These are phyloP conservation scores for Ctenicera cuprea DNA, from an alignment of 2,888 invertebrate genomes.

Conservation along the genomic window DNA sequence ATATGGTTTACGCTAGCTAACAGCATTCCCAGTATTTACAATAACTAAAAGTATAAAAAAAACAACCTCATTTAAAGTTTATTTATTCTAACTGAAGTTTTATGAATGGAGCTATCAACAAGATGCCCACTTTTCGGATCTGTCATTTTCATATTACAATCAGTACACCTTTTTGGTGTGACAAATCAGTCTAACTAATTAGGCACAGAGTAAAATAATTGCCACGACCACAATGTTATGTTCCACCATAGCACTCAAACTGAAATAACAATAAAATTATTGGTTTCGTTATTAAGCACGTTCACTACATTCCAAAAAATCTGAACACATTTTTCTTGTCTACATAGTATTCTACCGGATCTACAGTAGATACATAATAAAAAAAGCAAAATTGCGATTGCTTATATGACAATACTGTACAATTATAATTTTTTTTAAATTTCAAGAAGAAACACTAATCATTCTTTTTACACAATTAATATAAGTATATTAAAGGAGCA, in stretches of 20 bases:
- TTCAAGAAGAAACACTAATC: background rate
- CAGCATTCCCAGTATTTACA: no score
- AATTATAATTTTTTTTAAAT: constrained; percentile 4
- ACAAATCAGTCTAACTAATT: constrained; percentile 66
- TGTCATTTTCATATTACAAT: constrained; percentile 59
- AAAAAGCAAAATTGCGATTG: background rate
- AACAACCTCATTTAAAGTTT: constrained; percentile 49
- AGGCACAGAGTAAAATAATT: constrained; percentile 70
- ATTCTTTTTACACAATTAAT: background rate
- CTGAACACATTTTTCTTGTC: constrained; percentile 10
- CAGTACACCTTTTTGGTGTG: constrained; percentile 55
- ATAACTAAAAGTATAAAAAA: constrained; percentile 18
- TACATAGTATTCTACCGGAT: background rate
- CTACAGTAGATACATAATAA: background rate
- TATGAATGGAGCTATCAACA: constrained; percentile 71
- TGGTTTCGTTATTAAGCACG: no score
- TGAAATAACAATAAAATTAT: background rate
- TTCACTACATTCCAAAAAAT: no score
- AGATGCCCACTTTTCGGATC: constrained; percentile 71
- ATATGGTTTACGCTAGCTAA: no score
- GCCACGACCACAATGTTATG: constrained; percentile 66
- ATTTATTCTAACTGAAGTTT: constrained; percentile 63
- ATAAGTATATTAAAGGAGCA: background rate
- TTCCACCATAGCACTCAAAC: constrained; percentile 55
- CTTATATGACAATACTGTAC: constrained; percentile 1